Base-by-base conservation (phyloP, 2,797 vertebrate genomes). In the Apodemus agrarius region DNA sequence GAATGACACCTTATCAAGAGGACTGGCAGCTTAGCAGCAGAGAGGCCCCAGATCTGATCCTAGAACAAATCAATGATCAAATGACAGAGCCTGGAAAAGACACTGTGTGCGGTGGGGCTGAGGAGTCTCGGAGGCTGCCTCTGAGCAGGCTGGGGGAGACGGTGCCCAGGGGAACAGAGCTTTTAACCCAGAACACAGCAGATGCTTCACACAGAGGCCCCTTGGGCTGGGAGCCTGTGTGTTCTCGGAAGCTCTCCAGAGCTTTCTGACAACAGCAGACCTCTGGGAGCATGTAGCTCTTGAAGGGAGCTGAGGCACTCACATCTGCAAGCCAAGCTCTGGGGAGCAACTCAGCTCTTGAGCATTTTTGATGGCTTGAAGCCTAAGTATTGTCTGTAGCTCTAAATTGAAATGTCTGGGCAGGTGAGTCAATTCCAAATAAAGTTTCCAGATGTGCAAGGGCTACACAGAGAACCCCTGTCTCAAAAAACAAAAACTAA, bases 51-150 rank as follows among this genome's bases (percentile, higher is more conserved):
- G n/a, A n/a, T 75, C 43, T 75, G 67, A 57, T 54, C 84, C 65
- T 37, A 87, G 49, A 49, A 54, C 46, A 54, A 37, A 14, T 24
- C 52, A 52, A 72, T 69, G 34, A 9, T 34, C 2, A 61, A 80
- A 75, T 0, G 0, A 0, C 22, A 11, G n/a, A 14, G 31, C 1
- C 10, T 8, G 6, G 6, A 54, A 13, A 69, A 49, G 9, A 11
- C 1, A 16, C 24, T 40, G 65, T 17, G 17, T 6, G 0, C 1
- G 1, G 40, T 13, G 24, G 72, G 17, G 46, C 34, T n/a, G 31
- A 37, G 4, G 4, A 2, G 24, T n/a, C n/a, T 61, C 82, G 16
- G 52, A 26, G 1, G 7, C 43, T 46, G 17, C n/a, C 75, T 57
- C 59, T 57, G 24, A 34, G 31, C 14, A 24, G 0, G 2, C 14